Conservation (phyloP, 2,888 invertebrate genomes). For the Selenia dentaria region DNA sequence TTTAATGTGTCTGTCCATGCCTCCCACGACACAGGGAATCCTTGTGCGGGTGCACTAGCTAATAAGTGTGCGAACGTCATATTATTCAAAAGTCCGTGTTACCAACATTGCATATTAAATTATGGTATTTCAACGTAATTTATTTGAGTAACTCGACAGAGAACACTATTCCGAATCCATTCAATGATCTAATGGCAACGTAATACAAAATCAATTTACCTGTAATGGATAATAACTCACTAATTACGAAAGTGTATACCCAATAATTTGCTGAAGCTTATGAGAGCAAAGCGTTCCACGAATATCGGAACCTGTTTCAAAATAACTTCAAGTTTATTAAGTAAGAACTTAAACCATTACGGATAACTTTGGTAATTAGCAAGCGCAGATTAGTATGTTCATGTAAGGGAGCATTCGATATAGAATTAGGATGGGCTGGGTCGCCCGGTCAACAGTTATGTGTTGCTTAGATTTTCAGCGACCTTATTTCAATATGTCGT, state of each 20-base stretch:
- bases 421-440: neutral
- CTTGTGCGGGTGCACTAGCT: too few species aligned
- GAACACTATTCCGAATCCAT: neutral
- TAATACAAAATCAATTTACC: neutral
- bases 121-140: neutral
- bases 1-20: too few species aligned
- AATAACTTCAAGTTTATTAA: constrained; percentile 20
- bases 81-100: too few species aligned
- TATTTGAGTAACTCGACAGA: neutral
- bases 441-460: neutral
- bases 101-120: too few species aligned
- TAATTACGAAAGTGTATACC: constrained; percentile 2
- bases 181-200: neutral
- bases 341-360: constrained; percentile 20
- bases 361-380: constrained; percentile 19
- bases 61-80: too few species aligned
- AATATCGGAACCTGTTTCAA: constrained; percentile 7
- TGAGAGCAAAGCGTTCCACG: constrained; percentile 12
- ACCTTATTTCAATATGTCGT: too few species aligned
- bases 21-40: too few species aligned
- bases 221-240: constrained; percentile 2
- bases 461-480: neutral
- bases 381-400: constrained; percentile 10
- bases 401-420: constrained; percentile 1
- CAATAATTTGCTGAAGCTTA: constrained; percentile 16